A percentile compares a stretch with the other conserved stretches of the same genome.
Conservation (phyloP, 2,888 invertebrate genomes). For the Synanthedon myopaeformis region DNA sequence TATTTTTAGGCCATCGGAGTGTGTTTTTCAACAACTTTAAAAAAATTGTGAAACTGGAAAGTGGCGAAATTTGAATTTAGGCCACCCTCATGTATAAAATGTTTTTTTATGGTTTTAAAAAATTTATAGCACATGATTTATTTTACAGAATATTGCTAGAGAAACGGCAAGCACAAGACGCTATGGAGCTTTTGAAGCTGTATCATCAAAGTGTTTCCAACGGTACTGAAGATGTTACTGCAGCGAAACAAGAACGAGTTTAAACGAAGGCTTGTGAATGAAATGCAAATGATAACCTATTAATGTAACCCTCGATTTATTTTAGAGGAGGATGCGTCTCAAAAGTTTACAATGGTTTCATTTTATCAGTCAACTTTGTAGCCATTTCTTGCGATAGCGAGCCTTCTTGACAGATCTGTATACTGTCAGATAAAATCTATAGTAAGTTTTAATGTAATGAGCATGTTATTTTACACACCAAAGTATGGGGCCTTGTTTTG, state of each 20-base stretch:
- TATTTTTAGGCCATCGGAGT: too few species aligned
- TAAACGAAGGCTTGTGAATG: constrained; percentile 15
- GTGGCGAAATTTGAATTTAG: too few species aligned
- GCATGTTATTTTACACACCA: constrained; percentile 29
- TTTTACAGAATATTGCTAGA: constrained; percentile 75
- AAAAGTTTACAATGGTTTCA: constrained; percentile 60
- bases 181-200: constrained; percentile 85
- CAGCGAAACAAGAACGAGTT: constrained; percentile 58
- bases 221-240: constrained; percentile 59
- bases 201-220: constrained; percentile 72
- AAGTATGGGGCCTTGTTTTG: constrained; percentile 52
- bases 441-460: neutral
- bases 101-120: too few species aligned
- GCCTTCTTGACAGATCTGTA: neutral
- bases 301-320: constrained; percentile 45
- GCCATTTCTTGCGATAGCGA: neutral
- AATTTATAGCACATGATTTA: neutral
- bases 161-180: constrained; percentile 88
- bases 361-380: neutral
- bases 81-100: too few species aligned
- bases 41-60: too few species aligned
- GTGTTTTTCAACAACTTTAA: too few species aligned
- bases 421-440: neutral
- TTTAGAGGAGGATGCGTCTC: constrained; percentile 50
- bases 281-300: constrained; percentile 1